Base-by-base conservation (phyloP, 2,888 invertebrate genomes). In the Hirudinaria manillensis region DNA sequence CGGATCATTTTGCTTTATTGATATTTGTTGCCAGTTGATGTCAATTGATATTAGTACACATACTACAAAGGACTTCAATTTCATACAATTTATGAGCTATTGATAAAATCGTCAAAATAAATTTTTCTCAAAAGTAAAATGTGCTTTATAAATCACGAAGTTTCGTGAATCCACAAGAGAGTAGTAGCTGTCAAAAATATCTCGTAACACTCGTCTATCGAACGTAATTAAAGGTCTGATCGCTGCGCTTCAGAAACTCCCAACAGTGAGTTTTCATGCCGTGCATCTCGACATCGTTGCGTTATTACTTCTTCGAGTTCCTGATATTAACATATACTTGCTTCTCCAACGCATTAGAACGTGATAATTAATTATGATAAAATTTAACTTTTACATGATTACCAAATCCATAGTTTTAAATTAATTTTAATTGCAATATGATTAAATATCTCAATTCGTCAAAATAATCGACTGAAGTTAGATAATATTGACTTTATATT, bases 111-210 rank as follows among this genome's bases (percentile, higher is more conserved):
- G 45, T 45, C 45, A 16, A 45, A 10, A 45, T 10, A 45, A 45
- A 45, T 45, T 45, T 16, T 45, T 45, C 45, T 45, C 10, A 2
- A 19, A 24, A 13, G n/a, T 29, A 29, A 61, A 61, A 61, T 27
- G 61, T 27, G 61, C 29, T 61, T 61, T 61, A 29, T 61, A 29
- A 61, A 61, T 61, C 29, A 27, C 29, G 61, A 61, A 61, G 61
- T 61, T 61, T 24, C 61, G 61, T 61, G 61, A 61, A 61, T 61
- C 29, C 61, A 61, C 61, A 29, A 61, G 61, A 61, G 61, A 61
- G 61, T 61, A 61, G 61, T 61, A 61, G 61, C 61, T 61, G 61
- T 61, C 61, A 61, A 61, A 61, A 61, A 61, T 61, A 61, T 61
- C 61, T 61, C 61, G 61, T n/a, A 61, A 61, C 61, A 29, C 61